Percentiles rank a stretch among this genome's conserved stretches.
Conservation (phyloP, 2,113 vertebrate genomes). For the Sinocyclocheilus rhinocerous region DNA sequence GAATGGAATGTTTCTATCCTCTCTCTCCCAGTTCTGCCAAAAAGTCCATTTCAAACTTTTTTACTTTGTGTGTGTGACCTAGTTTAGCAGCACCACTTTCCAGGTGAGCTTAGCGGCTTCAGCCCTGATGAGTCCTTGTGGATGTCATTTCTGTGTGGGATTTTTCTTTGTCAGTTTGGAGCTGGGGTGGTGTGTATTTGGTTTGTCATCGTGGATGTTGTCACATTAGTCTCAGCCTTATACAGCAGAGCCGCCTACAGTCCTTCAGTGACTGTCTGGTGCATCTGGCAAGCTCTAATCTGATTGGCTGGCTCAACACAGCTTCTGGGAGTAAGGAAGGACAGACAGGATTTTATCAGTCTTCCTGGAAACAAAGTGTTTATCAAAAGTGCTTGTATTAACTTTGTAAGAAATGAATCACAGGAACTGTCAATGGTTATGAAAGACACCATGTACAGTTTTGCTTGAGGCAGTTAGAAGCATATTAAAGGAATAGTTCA, state of each 20-base stretch:
- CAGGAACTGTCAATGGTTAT: not conserved
- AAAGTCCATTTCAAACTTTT: conserved; percentile 37
- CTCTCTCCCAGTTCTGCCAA: conserved; percentile 24
- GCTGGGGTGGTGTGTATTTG: conserved; percentile 20
- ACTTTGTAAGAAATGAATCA: not conserved
- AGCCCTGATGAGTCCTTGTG: conserved; percentile 22
- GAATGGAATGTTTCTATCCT: conserved; percentile 1
- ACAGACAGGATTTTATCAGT: conserved; percentile 7
- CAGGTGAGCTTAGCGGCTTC: conserved; percentile 45
- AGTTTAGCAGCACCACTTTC: conserved; percentile 38
- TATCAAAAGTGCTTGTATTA: not conserved
- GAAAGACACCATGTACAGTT: not conserved
- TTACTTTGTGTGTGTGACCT: conserved; percentile 36
- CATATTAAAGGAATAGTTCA: not conserved
- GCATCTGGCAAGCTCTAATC: conserved; percentile 20
- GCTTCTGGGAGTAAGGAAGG: not conserved
- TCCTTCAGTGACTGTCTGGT: not conserved
- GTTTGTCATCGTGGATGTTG: conserved; percentile 24
- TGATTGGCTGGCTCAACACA: conserved; percentile 7
- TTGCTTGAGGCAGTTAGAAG: not conserved
- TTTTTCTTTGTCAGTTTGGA: conserved; percentile 26
- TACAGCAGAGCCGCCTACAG: not conserved
- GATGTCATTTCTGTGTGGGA: conserved; percentile 33
- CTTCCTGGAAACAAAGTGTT: conserved; percentile 10
- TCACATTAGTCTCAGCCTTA: conserved; percentile 29